phyloP scores from a whole-genome alignment of 2,797 vertebrate species.

The Lemur catta region DNA sequence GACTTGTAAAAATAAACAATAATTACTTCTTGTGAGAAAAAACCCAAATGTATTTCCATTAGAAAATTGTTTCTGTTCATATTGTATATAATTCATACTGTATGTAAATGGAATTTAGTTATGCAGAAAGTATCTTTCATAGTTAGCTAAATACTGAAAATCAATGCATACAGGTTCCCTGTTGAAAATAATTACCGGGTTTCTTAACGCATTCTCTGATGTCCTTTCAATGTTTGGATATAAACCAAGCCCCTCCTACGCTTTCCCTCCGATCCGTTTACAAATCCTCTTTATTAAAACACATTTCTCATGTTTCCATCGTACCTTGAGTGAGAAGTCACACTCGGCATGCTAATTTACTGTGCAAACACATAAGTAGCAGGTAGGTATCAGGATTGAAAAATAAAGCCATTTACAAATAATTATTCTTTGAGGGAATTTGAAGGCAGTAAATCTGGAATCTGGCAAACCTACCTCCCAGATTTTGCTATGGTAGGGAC shows the following conservation, averaged over 20 bases:
- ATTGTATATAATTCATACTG: not conserved
- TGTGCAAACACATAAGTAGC: not conserved
- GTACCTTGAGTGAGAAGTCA: not conserved
- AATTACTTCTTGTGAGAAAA: not conserved
- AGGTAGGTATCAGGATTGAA: not conserved
- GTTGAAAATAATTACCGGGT: not conserved
- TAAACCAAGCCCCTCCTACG: not conserved
- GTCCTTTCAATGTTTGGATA: not conserved
- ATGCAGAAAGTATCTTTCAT: not conserved
- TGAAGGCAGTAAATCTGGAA: not conserved
- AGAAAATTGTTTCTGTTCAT: constrained; percentile 34
- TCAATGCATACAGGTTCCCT: rapidly evolving
- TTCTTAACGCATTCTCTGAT: rapidly evolving
- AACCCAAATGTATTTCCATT: not conserved
- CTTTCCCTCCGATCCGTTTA: not conserved
- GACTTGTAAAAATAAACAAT: constrained; percentile 21
- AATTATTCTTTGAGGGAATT: not conserved
- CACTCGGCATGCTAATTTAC: not conserved
- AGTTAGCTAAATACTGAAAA: not conserved
- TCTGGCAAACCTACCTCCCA: not conserved
- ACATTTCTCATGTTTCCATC: not conserved
- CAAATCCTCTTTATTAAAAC: not conserved
- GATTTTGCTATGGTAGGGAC: not conserved
- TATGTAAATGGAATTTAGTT: not conserved
- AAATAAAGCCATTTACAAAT: not conserved